Evolutionary conservation across 2,113 vertebrate genomes (phyloP).

Genomic region (Antidorcas marsupialis): DNA sequence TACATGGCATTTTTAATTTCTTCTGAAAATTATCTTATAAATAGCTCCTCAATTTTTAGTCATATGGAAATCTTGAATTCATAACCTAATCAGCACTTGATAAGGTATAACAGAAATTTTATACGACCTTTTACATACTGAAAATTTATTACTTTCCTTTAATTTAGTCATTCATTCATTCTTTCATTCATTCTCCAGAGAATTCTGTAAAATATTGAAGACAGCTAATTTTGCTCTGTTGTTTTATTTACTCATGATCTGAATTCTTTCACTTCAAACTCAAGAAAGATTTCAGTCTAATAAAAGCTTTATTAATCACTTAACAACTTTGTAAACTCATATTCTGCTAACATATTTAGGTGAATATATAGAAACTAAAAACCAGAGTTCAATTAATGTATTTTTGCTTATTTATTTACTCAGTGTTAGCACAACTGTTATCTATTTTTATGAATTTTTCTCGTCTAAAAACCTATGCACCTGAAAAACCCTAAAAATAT

Average conservation of each 20-base stretch:
- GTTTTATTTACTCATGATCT: not conserved
- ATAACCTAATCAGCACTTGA: not conserved
- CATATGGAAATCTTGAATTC: not conserved
- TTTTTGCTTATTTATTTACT: not conserved
- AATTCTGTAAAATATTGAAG: not conserved
- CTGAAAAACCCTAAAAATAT: not conserved
- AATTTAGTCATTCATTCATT: not conserved
- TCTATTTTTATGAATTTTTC: not conserved
- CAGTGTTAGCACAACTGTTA: not conserved
- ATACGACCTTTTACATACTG: not conserved
- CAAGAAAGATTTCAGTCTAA: not conserved
- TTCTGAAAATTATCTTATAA: not conserved
- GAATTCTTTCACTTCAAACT: not conserved
- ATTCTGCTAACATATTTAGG: not conserved
- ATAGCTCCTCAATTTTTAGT: not conserved
- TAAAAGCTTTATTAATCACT: not conserved
- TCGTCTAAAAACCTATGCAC: not conserved
- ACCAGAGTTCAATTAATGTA: not conserved
- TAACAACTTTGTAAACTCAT: not conserved
- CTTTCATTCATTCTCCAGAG: not conserved
- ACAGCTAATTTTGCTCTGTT: not conserved
- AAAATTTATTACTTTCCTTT: not conserved
- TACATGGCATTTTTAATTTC: not conserved
- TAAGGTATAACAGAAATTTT: not conserved
- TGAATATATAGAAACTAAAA: not conserved